These are phyloP conservation scores for Ichneumon xanthorius DNA, from an alignment of 2,888 invertebrate genomes.

Conservation along the genomic window DNA sequence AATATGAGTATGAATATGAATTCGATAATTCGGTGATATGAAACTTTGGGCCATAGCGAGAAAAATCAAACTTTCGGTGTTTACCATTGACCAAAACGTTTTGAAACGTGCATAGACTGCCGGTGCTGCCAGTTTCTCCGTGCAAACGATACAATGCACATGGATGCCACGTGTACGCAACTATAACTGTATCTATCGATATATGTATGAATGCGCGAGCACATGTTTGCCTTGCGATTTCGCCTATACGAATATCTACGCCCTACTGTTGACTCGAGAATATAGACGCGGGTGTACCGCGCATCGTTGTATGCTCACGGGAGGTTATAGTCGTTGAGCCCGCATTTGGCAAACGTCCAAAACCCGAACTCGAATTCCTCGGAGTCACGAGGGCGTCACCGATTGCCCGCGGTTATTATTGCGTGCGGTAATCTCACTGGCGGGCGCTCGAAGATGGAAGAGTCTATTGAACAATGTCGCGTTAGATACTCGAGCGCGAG, in stretches of 20 bases:
- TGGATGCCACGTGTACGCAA: not conserved
- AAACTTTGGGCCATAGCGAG: no score
- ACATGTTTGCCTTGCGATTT: not conserved
- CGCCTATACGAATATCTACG: not conserved
- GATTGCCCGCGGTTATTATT: slow-evolving; percentile 65
- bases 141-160: not conserved
- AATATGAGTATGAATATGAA: no score
- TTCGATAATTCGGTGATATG: no score
- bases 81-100: not conserved
- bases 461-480: not conserved
- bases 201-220: not conserved
- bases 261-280: slow-evolving; percentile 34
- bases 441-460: slow-evolving; percentile 10
- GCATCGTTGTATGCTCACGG: slow-evolving; percentile 3
- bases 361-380: slow-evolving; percentile 65
- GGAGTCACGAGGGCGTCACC: slow-evolving; percentile 65
- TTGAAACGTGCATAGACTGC: not conserved
- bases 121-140: not conserved
- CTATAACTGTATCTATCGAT: not conserved
- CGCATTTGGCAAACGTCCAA: slow-evolving; percentile 68
- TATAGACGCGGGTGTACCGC: slow-evolving; percentile 28
- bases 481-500: not conserved
- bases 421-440: slow-evolving; percentile 45
- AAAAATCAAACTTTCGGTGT: not conserved
- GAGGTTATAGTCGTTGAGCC: slow-evolving; percentile 36